phyloP scores from a whole-genome alignment of 1,140 invertebrate genomes.

The Archegozetes longisetosus region DNA sequence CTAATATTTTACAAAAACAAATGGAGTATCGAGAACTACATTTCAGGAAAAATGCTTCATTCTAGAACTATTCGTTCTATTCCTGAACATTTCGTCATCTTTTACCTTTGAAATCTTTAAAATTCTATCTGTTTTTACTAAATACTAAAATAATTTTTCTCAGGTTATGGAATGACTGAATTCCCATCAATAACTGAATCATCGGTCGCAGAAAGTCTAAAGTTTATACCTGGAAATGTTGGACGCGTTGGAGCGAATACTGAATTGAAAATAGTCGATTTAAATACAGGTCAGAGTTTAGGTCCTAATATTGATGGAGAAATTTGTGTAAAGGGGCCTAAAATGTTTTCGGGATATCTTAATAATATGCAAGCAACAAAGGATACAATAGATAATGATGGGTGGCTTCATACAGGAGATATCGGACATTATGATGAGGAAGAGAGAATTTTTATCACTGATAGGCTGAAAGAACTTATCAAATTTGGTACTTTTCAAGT shows the following conservation, averaged over 20 bases:
- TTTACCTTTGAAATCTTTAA: neutral
- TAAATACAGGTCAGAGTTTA: constrained; percentile 23
- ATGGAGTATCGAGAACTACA: no score
- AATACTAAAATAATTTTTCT: no score
- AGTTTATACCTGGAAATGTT: constrained; percentile 1
- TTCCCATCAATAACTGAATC: neutral
- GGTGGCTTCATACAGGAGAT: no score
- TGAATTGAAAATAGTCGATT: constrained; percentile 26
- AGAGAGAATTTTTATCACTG: constrained; percentile 23
- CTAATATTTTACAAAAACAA: no score
- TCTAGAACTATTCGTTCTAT: neutral
- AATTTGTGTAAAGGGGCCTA: constrained; percentile 40
- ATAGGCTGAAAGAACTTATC: constrained; percentile 22
- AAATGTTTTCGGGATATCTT: no score
- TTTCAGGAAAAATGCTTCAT: no score
- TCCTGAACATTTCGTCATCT: neutral
- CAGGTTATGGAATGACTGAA: neutral
- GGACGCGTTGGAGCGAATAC: neutral
- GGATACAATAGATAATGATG: constrained; percentile 45
- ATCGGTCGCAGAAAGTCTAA: neutral
- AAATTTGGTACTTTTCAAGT: neutral
- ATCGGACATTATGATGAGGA: no score
- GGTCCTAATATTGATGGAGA: constrained; percentile 26
- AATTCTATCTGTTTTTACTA: no score
- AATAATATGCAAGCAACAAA: constrained; percentile 52